A percentile compares a stretch with the other conserved stretches of the same genome.
phyloP scores from a whole-genome alignment of 2,888 invertebrate species.

The Pseudolycoriella hygida region DNA sequence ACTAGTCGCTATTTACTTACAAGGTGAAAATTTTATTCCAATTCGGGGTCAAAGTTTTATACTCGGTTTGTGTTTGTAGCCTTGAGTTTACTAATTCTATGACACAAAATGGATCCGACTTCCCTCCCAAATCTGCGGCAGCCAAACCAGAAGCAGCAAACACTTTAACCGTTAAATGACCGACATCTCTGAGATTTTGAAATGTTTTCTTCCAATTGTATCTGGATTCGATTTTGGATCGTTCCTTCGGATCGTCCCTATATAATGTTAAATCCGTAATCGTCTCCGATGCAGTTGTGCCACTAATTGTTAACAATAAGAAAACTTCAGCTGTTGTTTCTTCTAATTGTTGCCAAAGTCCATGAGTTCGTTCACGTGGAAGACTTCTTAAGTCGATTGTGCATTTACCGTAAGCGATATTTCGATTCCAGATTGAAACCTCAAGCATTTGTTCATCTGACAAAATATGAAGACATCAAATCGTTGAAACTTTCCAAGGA shows the following conservation, averaged over 20 bases:
- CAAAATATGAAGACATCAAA: no score
- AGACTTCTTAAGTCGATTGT: constrained; percentile 67
- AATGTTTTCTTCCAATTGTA: constrained; percentile 44
- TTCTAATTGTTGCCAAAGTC: constrained; percentile 75
- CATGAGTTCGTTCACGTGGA: constrained; percentile 81
- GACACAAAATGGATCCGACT: constrained; percentile 97
- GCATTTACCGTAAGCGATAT: constrained; percentile 40
- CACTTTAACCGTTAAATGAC: constrained; percentile 88
- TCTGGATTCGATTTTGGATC: constrained; percentile 36
- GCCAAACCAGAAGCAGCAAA: constrained; percentile 71
- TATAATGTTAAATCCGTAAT: constrained; percentile 79
- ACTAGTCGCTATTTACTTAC: constrained; percentile 37
- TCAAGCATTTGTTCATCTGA: constrained; percentile 87
- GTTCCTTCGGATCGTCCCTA: constrained; percentile 60
- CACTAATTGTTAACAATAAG: constrained; percentile 83
- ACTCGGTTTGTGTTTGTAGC: constrained; percentile 95
- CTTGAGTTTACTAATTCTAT: constrained; percentile 87
- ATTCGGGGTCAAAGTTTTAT: constrained; percentile 87
- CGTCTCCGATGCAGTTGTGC: constrained; percentile 82
- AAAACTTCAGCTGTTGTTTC: constrained; percentile 74
- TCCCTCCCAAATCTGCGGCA: constrained; percentile 90
- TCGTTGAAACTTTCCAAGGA: no score
- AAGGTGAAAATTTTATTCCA: constrained; percentile 99
- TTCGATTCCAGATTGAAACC: constrained; percentile 60
- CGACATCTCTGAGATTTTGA: constrained; percentile 67